Percentiles rank a stretch among this genome's conserved stretches.
Evolutionary conservation across 1,140 invertebrate species (phyloP).

Genomic region (Steinernema khuongi): DNA sequence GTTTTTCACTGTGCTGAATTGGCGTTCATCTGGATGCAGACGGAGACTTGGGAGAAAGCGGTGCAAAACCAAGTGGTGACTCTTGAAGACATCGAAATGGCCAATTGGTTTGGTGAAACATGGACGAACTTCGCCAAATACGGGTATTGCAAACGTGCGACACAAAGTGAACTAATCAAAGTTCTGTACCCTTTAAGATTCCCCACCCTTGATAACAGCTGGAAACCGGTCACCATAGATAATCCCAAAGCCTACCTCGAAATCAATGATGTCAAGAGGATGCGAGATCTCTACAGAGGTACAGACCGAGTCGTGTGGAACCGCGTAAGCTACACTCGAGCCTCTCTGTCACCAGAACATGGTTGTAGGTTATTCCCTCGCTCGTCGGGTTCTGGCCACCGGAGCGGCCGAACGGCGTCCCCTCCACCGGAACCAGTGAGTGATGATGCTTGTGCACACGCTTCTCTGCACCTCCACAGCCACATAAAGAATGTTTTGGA

Average conservation of each 20-base stretch:
- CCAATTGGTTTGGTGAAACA: slow-evolving; percentile 26
- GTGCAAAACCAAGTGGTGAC: background rate
- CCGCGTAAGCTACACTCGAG: slow-evolving; percentile 8
- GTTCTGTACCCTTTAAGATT: background rate
- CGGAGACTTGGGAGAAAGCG: background rate
- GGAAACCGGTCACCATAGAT: background rate
- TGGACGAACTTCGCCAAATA: slow-evolving; percentile 31
- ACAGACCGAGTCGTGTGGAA: slow-evolving; percentile 17
- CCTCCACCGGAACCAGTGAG: background rate
- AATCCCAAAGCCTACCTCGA: background rate
- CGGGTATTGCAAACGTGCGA: slow-evolving; percentile 8
- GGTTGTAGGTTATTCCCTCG: background rate
- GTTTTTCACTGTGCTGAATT: slow-evolving; percentile 26
- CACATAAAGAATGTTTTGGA: background rate
- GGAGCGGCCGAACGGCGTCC: background rate
- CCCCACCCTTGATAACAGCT: background rate
- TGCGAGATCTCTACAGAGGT: background rate
- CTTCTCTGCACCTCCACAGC: background rate
- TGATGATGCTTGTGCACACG: background rate
- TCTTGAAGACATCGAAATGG: background rate
- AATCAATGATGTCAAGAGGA: background rate
- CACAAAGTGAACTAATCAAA: background rate
- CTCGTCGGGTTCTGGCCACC: background rate
- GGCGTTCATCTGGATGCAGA: slow-evolving; percentile 13
- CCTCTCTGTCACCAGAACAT: background rate